phyloP scores from a whole-genome alignment of 2,888 invertebrate species.

The Eristalis tenax region DNA sequence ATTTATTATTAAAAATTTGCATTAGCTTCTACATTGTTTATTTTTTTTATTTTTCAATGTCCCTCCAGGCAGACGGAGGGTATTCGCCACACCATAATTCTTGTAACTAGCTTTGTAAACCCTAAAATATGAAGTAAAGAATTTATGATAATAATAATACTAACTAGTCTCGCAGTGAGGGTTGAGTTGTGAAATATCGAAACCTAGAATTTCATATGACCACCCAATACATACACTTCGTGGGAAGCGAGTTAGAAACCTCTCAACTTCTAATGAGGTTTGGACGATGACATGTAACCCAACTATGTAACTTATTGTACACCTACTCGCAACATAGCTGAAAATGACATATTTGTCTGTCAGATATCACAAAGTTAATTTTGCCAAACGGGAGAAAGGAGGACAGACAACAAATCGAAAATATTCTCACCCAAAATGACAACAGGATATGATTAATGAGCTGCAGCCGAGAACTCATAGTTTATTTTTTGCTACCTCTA shows the following conservation, averaged over 20 bases:
- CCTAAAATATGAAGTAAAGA: no score
- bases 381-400: neutral
- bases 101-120: no score
- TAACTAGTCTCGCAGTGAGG: no score
- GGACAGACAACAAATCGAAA: neutral
- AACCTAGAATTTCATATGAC: no score
- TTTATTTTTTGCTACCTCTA: neutral
- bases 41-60: no score
- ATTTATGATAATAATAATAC: no score
- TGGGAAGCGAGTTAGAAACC: neutral
- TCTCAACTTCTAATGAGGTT: neutral
- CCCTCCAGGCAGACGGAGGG: no score
- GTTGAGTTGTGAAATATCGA: no score
- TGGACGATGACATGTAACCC: neutral
- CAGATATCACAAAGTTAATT: neutral
- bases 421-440: neutral
- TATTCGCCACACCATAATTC: no score
- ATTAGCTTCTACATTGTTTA: no score
- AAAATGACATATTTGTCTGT: neutral
- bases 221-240: no score
- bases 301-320: neutral
- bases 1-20: no score
- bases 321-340: neutral
- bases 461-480: constrained; percentile 7
- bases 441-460: constrained; percentile 64